These are phyloP conservation scores for Hymenopus coronatus DNA, from an alignment of 2,888 invertebrate genomes.

Conservation along the genomic window DNA sequence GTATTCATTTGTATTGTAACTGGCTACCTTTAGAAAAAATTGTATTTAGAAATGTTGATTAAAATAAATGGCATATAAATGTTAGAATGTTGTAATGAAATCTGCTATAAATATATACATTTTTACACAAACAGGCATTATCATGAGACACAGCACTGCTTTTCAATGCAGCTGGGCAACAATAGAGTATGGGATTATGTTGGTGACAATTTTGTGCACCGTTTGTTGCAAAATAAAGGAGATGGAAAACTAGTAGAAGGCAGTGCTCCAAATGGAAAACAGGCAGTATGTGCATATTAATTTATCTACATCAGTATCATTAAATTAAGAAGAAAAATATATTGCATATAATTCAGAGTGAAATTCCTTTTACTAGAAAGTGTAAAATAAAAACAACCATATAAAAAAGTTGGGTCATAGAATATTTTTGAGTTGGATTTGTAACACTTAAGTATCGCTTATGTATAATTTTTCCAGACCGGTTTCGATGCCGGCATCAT, in stretches of 20 bases:
- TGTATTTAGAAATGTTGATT: neutral
- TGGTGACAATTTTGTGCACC: conserved; percentile 94
- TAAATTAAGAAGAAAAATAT: neutral
- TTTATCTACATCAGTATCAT: neutral
- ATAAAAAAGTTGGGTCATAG: too few relatives aligned
- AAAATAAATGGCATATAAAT: too few relatives aligned
- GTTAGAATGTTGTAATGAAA: neutral
- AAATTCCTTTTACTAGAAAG: neutral
- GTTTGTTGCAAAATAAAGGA: conserved; percentile 91
- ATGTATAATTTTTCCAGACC: too few relatives aligned
- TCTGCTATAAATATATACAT: neutral
- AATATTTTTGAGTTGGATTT: too few relatives aligned
- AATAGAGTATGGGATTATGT: conserved; percentile 99
- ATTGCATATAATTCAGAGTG: neutral
- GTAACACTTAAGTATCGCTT: too few relatives aligned
- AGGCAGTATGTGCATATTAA: neutral
- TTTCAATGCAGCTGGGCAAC: conserved; percentile 93
- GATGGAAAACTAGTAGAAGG: conserved; percentile 91
- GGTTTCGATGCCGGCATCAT: too few relatives aligned
- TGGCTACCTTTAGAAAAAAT: too few relatives aligned
- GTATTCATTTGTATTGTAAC: conserved; percentile 20
- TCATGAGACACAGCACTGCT: conserved; percentile 92
- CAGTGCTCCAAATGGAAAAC: conserved; percentile 49
- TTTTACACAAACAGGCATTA: conserved; percentile 67
- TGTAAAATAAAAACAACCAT: too few relatives aligned